Evolutionary conservation across 2,113 vertebrate species (phyloP).

Genomic region (Lampris incognitus): DNA sequence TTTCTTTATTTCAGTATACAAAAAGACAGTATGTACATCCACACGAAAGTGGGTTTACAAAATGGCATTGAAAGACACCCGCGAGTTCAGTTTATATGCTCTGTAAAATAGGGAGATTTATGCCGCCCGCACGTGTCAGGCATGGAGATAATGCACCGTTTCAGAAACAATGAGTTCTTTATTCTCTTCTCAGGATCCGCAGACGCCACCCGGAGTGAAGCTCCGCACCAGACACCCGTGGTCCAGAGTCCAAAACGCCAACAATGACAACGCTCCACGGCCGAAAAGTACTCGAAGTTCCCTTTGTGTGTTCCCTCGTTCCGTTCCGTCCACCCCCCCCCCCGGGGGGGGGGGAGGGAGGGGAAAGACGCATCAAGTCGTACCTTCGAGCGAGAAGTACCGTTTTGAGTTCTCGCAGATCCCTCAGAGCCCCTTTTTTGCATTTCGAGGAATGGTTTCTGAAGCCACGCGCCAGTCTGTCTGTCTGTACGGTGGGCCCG

Average conservation of each 20-base stretch:
- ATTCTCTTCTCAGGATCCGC: slow-evolving; percentile 65
- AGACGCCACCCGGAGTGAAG: slow-evolving; percentile 60
- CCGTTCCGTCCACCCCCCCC: slow-evolving; percentile 52
- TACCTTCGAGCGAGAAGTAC: slow-evolving; percentile 62
- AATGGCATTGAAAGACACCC: slow-evolving; percentile 67
- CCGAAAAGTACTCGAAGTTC: slow-evolving; percentile 73
- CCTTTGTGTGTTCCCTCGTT: slow-evolving; percentile 74
- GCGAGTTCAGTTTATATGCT: slow-evolving; percentile 75
- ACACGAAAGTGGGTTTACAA: slow-evolving; percentile 91
- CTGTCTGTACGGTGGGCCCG: slow-evolving; percentile 37
- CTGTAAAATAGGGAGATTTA: slow-evolving; percentile 68
- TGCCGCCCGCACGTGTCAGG: slow-evolving; percentile 68
- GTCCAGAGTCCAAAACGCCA: slow-evolving; percentile 61
- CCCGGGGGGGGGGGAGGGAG: no score
- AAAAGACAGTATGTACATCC: slow-evolving; percentile 94
- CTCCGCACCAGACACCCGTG: slow-evolving; percentile 50
- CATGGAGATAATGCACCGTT: slow-evolving; percentile 58
- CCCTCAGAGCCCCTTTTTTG: slow-evolving; percentile 58
- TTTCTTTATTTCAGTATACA: slow-evolving; percentile 91
- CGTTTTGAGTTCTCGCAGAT: slow-evolving; percentile 42
- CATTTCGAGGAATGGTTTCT: slow-evolving; percentile 56
- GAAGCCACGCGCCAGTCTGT: slow-evolving; percentile 56
- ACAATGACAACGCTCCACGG: slow-evolving; percentile 62
- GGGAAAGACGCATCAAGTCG: slow-evolving; percentile 2
- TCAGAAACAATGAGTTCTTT: slow-evolving; percentile 56